Percentiles rank a stretch among this genome's conserved stretches.
Evolutionary conservation across 2,113 vertebrate genomes (phyloP).

Genomic region (Phycodurus eques): DNA sequence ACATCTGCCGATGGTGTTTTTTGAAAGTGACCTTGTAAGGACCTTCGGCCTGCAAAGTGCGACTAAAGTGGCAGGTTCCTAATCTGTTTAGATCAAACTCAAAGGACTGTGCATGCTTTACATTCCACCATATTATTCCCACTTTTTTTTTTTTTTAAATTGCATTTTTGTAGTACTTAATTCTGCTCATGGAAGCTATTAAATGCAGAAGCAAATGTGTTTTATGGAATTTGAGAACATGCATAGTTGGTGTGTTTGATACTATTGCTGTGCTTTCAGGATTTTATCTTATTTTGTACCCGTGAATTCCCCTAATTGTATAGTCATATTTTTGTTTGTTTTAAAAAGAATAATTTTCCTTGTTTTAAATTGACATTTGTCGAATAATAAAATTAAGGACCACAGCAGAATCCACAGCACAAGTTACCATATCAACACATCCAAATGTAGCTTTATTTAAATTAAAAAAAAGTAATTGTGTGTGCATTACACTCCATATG

Average conservation of each 20-base stretch:
- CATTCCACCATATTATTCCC: slow-evolving; percentile 19
- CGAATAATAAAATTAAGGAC: background rate
- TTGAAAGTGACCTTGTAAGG: slow-evolving; percentile 58
- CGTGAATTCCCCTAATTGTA: background rate
- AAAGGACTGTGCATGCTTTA: slow-evolving; percentile 24
- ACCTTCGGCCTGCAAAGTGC: slow-evolving; percentile 22
- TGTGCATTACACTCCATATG: slow-evolving; percentile 2
- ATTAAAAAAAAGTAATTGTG: background rate
- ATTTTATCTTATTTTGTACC: slow-evolving; percentile 14
- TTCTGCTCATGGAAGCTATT: slow-evolving; percentile 4
- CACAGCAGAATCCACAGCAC: background rate
- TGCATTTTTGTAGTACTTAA: background rate
- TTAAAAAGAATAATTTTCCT: background rate
- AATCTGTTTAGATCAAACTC: slow-evolving; percentile 22
- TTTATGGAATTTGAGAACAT: slow-evolving; percentile 15
- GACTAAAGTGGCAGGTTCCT: slow-evolving; percentile 23
- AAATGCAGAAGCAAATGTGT: background rate
- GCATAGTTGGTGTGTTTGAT: background rate
- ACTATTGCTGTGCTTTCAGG: slow-evolving; percentile 8
- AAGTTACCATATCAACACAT: background rate
- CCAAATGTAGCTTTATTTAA: background rate
- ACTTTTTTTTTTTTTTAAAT: background rate
- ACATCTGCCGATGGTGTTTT: slow-evolving; percentile 42
- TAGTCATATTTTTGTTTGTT: background rate
- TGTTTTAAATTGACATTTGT: background rate